A percentile compares a stretch with the other conserved stretches of the same genome.
Conservation (phyloP, 1,140 invertebrate genomes). For the Drosophila asahinai region DNA sequence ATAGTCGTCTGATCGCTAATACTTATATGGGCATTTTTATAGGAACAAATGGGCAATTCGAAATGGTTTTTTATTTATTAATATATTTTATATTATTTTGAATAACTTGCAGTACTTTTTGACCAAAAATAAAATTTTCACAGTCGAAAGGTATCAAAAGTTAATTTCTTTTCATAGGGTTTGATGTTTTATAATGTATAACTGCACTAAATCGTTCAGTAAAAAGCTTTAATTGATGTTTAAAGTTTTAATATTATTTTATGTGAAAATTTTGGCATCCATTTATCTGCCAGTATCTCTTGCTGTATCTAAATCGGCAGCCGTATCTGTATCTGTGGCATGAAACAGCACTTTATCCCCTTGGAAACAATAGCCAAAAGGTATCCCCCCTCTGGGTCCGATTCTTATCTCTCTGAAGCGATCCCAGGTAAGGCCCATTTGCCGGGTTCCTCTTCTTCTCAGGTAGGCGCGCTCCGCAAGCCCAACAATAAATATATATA, state of each 20-base stretch:
- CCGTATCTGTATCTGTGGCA: conserved; percentile 3
- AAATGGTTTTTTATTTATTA: no score
- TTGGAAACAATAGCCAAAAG: conserved; percentile 34
- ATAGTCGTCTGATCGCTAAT: conserved; percentile 2
- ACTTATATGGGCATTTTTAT: background rate
- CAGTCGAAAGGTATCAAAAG: no score
- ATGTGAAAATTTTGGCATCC: background rate
- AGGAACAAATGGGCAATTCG: no score
- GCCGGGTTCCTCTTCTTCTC: background rate
- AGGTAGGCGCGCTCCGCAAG: conserved; percentile 57
- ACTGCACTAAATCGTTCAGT: no score
- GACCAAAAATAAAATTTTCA: no score
- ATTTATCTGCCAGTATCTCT: conserved; percentile 14
- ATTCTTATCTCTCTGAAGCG: conserved; percentile 37
- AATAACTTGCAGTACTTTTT: no score
- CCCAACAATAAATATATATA: conserved; percentile 35
- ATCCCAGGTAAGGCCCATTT: conserved; percentile 32
- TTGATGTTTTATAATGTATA: no score
- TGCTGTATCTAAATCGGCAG: conserved; percentile 7
- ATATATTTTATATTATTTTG: no score
- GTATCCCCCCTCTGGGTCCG: conserved; percentile 6
- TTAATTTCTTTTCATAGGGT: no score
- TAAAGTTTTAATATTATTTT: background rate
- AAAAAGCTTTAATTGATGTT: no score
- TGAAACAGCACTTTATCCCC: conserved; percentile 31